A percentile compares a stretch with the other conserved stretches of the same genome.
phyloP scores from a whole-genome alignment of 2,113 vertebrate species.

The Platysternon megacephalum region DNA sequence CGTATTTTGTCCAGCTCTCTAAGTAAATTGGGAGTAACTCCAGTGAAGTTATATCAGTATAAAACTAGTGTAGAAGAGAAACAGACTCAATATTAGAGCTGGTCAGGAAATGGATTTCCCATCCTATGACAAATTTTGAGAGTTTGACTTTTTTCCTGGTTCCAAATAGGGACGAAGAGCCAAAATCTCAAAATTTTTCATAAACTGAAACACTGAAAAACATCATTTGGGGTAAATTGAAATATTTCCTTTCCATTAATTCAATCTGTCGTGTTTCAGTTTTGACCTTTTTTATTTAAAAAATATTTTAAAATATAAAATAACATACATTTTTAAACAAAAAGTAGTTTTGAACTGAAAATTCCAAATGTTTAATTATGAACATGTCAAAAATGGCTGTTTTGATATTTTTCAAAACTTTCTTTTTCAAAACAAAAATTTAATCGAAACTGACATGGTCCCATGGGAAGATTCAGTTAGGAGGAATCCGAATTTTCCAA shows the following conservation, averaged over 20 bases:
- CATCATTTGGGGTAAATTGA: neutral
- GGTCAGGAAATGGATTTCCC: neutral
- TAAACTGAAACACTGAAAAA: neutral
- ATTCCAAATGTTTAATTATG: neutral
- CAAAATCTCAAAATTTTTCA: neutral
- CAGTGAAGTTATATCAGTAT: neutral
- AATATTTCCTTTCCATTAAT: neutral
- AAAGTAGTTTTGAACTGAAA: neutral
- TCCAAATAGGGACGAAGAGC: neutral
- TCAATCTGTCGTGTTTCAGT: neutral
- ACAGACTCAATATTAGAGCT: neutral
- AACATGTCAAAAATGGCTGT: neutral
- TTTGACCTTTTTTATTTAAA: neutral
- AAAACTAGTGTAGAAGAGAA: neutral
- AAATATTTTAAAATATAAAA: neutral
- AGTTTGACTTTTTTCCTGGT: neutral
- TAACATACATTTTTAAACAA: neutral
- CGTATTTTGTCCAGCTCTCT: neutral
- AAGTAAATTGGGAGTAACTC: neutral
- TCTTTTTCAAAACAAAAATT: neutral
- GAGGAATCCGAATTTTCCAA: neutral
- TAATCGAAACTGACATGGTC: neutral
- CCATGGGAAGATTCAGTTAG: neutral
- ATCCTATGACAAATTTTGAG: neutral
- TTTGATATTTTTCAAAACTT: neutral